A percentile compares a stretch with the other conserved stretches of the same genome.
phyloP scores from a whole-genome alignment of 2,113 vertebrate species.

The Cygnus buccinator region DNA sequence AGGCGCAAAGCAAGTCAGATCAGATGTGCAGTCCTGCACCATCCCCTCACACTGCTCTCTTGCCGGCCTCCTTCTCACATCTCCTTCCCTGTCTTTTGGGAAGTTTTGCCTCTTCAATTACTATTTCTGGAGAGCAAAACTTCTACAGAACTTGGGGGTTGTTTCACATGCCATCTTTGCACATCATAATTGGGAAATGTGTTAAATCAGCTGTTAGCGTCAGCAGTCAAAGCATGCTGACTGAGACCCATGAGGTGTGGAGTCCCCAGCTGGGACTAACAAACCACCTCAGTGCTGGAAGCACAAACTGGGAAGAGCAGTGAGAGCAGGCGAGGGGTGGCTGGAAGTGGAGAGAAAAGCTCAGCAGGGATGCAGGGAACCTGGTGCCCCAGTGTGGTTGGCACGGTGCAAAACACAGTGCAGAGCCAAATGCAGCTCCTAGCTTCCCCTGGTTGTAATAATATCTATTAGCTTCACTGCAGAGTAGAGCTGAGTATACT shows the following conservation, averaged over 20 bases:
- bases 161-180: not conserved
- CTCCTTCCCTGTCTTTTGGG: not conserved
- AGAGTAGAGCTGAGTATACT: not conserved
- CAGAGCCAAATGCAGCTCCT: not conserved
- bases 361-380: not conserved
- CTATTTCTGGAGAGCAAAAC: conserved; percentile 4
- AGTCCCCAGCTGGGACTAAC: not conserved
- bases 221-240: not conserved
- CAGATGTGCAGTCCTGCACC: not conserved
- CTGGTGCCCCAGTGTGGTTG: rapidly evolving
- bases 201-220: conserved; percentile 5
- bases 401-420: rapidly evolving
- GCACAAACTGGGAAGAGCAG: not conserved
- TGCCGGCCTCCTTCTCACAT: not conserved
- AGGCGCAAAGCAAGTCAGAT: not conserved
- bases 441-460: not conserved
- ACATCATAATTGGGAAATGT: conserved; percentile 52
- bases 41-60: not conserved
- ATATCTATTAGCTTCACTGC: not conserved
- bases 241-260: not conserved
- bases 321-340: not conserved
- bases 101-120: not conserved
- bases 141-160: not conserved
- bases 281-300: not conserved
- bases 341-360: not conserved